Conservation (phyloP, 2,797 vertebrate genomes). For the Sebastes nivosus region DNA sequence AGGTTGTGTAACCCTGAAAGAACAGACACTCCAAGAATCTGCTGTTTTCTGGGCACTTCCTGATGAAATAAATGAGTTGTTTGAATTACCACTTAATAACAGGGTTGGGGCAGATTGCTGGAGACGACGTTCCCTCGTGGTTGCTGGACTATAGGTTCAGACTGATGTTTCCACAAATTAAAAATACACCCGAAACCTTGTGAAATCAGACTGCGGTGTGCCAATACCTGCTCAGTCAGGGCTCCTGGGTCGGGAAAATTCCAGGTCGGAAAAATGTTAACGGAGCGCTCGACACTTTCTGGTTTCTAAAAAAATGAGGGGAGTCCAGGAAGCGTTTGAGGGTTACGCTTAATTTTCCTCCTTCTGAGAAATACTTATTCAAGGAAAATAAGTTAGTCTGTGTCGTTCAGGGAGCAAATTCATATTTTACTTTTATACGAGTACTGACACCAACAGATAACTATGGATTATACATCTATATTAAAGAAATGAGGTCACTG, state of each 20-base stretch:
- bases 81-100: slow-evolving; percentile 79
- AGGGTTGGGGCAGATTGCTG: slow-evolving; percentile 72
- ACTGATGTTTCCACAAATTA: slow-evolving; percentile 80
- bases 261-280: slow-evolving; percentile 68
- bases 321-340: slow-evolving; percentile 16
- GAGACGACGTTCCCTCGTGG: slow-evolving; percentile 77
- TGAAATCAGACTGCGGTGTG: slow-evolving; percentile 66
- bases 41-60: slow-evolving; percentile 48
- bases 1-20: slow-evolving; percentile 25
- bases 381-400: slow-evolving; percentile 47
- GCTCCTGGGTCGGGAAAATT: slow-evolving; percentile 57
- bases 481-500: neutral
- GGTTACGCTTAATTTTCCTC: slow-evolving; percentile 39
- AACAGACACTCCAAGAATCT: slow-evolving; percentile 31
- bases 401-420: neutral
- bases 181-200: slow-evolving; percentile 74
- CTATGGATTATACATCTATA: neutral
- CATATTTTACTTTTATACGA: neutral
- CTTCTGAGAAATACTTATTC: slow-evolving; percentile 7
- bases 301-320: slow-evolving; percentile 19
- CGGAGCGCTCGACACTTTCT: slow-evolving; percentile 43
- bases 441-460: slow-evolving; percentile 1
- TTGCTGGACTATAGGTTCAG: slow-evolving; percentile 71
- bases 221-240: slow-evolving; percentile 76
- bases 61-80: slow-evolving; percentile 71